These are phyloP conservation scores for Tauraco erythrolophus DNA, from an alignment of 2,113 vertebrate species.

Conservation along the genomic window DNA sequence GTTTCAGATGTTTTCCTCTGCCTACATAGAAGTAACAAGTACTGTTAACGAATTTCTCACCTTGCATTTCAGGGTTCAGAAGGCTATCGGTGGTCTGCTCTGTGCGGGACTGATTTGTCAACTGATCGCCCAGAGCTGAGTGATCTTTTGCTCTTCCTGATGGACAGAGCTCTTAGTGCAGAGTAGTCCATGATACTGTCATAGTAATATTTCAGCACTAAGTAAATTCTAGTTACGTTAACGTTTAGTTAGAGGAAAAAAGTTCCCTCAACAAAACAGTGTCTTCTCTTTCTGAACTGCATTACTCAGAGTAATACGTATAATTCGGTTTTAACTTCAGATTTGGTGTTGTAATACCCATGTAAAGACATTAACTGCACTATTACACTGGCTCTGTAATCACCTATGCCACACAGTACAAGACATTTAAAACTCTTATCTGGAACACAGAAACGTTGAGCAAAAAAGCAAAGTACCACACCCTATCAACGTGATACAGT, in stretches of 20 bases:
- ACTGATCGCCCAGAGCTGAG: background rate
- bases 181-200: background rate
- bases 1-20: background rate
- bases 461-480: background rate
- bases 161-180: background rate
- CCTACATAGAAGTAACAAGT: background rate
- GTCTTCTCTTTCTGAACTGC: background rate
- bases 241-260: background rate
- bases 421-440: background rate
- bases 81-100: background rate
- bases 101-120: background rate
- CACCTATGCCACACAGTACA: background rate
- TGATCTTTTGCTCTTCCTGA: background rate
- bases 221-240: background rate
- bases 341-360: background rate
- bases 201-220: background rate
- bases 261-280: background rate
- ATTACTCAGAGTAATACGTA: background rate
- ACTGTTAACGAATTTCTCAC: background rate
- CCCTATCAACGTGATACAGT: background rate
- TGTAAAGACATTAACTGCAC: background rate
- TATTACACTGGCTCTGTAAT: background rate
- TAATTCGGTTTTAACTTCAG: background rate
- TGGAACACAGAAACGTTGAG: background rate
- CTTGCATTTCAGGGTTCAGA: background rate